A percentile compares a stretch with the other conserved stretches of the same genome.
phyloP scores from a whole-genome alignment of 2,888 invertebrate genomes.

The Hyles lineata region DNA sequence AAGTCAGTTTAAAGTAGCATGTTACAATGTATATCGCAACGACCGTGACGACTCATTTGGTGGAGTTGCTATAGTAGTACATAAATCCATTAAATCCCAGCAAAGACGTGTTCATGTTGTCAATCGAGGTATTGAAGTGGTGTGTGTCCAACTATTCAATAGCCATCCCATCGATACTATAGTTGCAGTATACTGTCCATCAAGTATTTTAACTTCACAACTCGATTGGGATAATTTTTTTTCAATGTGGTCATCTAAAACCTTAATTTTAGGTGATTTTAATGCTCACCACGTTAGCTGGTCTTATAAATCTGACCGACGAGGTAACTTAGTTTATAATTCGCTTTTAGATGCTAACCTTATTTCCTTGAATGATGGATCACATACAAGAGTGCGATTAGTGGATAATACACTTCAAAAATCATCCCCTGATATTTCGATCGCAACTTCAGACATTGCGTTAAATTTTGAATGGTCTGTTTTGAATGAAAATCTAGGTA shows the following conservation, averaged over 20 bases:
- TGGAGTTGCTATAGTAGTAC: neutral
- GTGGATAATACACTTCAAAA: neutral
- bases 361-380: neutral
- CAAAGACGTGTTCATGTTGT: neutral
- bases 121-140: no score
- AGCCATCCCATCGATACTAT: neutral
- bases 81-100: neutral
- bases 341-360: no score
- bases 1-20: neutral
- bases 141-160: no score
- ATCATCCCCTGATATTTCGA: slow-evolving; percentile 7
- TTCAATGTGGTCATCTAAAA: neutral
- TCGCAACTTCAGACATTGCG: no score
- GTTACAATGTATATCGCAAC: neutral
- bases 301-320: no score
- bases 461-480: no score
- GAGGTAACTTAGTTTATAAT: no score
- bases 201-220: neutral
- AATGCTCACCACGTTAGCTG: no score
- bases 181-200: neutral
- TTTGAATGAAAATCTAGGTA: no score
- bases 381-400: neutral
- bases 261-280: neutral
- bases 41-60: neutral
- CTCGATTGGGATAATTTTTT: neutral